Percentiles rank a stretch among this genome's conserved stretches.
Conservation (phyloP, 30 jellyfish, hydroid and myxozoan genomes). For the Hydractinia symbiolongicarpus region DNA sequence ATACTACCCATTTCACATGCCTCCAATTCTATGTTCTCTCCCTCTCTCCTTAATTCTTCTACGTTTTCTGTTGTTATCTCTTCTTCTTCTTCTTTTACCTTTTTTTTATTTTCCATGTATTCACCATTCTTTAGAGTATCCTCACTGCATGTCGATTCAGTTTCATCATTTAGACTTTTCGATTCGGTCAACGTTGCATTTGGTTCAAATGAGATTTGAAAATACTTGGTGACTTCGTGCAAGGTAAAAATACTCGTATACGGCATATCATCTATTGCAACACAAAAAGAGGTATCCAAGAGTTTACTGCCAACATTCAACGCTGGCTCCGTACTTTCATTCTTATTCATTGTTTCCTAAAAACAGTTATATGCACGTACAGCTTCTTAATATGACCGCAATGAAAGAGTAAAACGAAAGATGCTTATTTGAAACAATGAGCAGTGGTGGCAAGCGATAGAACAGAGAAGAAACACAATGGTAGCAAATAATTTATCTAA, state of each 20-base stretch:
- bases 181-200: not conserved
- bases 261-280: conserved; percentile 53
- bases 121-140: not conserved
- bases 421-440: not conserved
- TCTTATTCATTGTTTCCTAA: not conserved
- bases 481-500: no score
- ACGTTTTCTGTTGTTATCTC: not conserved
- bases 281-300: conserved; percentile 63
- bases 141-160: not conserved
- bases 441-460: not conserved
- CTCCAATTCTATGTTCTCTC: not conserved
- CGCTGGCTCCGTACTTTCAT: not conserved
- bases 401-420: not conserved
- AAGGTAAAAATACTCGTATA: conserved; percentile 25
- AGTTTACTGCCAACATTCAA: not conserved
- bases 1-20: not conserved
- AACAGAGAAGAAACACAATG: not conserved
- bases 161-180: not conserved
- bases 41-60: not conserved
- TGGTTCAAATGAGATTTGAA: conserved; percentile 47
- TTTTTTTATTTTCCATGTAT: not conserved
- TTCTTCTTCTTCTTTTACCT: not conserved
- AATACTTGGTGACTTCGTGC: conserved; percentile 28
- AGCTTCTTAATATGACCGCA: not conserved
- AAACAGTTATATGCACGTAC: not conserved